A percentile compares a stretch with the other conserved stretches of the same genome.
These are phyloP conservation scores for Peromyscus nudipes DNA, from an alignment of 2,797 vertebrate genomes.

Conservation along the genomic window DNA sequence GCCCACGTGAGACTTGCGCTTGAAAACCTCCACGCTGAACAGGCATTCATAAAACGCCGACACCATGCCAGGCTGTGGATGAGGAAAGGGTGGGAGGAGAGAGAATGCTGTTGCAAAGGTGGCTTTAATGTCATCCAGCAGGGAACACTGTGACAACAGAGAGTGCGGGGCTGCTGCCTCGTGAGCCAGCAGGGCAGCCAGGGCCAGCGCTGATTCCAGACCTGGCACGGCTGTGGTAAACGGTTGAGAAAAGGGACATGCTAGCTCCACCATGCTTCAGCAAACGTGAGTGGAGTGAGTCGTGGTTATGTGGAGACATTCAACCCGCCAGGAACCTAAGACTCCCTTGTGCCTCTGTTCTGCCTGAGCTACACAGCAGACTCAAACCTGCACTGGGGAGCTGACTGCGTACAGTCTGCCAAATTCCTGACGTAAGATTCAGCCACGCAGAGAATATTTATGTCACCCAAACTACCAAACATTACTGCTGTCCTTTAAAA, in stretches of 20 bases:
- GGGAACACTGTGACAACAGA: neutral
- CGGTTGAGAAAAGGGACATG: accelerated
- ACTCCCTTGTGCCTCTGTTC: accelerated
- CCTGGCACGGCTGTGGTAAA: accelerated
- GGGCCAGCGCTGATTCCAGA: accelerated
- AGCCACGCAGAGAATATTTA: neutral
- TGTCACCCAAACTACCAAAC: neutral
- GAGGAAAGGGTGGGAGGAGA: neutral
- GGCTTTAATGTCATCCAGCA: neutral
- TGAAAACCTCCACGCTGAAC: neutral
- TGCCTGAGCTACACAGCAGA: accelerated
- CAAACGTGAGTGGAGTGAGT: neutral
- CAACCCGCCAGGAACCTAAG: neutral
- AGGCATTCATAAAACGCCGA: neutral
- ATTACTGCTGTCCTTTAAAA: neutral
- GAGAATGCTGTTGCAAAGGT: neutral
- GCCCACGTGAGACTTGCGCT: neutral
- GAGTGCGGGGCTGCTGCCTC: too few relatives aligned
- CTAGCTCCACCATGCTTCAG: neutral
- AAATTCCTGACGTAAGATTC: neutral
- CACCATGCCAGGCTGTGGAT: neutral
- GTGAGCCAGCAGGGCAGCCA: neutral
- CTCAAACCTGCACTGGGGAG: neutral
- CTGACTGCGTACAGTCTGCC: accelerated
- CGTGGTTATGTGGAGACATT: too few relatives aligned